phyloP scores from a whole-genome alignment of 2,113 vertebrate genomes.

The Takifugu flavidus region DNA sequence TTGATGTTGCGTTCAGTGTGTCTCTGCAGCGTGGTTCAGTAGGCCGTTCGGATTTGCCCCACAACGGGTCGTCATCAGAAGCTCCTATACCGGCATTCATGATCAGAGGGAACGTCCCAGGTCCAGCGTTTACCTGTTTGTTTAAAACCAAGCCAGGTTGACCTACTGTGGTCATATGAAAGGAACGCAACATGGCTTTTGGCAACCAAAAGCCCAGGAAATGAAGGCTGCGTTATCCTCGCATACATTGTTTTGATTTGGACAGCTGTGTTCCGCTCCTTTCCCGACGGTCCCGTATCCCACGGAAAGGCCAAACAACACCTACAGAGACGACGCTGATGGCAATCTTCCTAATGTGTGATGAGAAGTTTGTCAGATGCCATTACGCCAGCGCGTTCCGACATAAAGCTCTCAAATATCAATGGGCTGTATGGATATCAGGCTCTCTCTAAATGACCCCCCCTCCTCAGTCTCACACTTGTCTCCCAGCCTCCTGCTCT shows the following conservation, averaged over 20 bases:
- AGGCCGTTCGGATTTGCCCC: constrained; percentile 60
- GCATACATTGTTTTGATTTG: too few relatives aligned
- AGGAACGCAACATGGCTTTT: background rate
- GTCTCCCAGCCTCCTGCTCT: background rate
- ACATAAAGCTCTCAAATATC: constrained; percentile 16
- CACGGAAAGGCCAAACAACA: too few relatives aligned
- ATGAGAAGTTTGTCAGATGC: constrained; percentile 4
- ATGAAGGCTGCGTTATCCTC: background rate
- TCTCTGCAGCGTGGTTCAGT: constrained; percentile 59
- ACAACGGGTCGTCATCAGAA: constrained; percentile 65
- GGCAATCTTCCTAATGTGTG: too few relatives aligned
- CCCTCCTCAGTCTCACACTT: constrained; percentile 16
- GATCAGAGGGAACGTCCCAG: constrained; percentile 21
- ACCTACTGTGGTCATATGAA: background rate
- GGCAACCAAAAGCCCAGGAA: background rate
- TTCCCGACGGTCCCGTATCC: too few relatives aligned
- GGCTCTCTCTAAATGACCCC: constrained; percentile 29
- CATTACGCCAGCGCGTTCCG: constrained; percentile 9
- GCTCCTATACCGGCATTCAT: constrained; percentile 17
- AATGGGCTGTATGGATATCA: constrained; percentile 10
- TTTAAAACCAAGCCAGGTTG: background rate
- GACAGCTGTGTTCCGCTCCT: background rate
- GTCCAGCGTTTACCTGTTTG: constrained; percentile 1
- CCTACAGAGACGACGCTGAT: too few relatives aligned
- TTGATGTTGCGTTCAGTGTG: constrained; percentile 65